A percentile compares a stretch with the other conserved stretches of the same genome.
These are phyloP conservation scores for Campylomormyrus numenius DNA, from an alignment of 2,113 vertebrate species.

Conservation along the genomic window DNA sequence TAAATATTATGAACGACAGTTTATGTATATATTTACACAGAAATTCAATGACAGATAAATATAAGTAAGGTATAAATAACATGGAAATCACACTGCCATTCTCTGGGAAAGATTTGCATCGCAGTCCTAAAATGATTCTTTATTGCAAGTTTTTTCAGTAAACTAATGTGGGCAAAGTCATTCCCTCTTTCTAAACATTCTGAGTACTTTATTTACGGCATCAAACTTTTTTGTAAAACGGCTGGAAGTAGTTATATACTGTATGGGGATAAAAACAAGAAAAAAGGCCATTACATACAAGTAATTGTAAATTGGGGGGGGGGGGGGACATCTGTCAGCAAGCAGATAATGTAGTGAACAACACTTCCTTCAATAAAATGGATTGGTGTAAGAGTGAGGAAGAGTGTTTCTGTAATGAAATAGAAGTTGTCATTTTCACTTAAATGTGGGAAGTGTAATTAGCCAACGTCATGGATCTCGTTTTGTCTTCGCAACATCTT, in stretches of 20 bases:
- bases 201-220: constrained; percentile 39
- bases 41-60: not conserved
- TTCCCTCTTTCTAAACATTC: constrained; percentile 22
- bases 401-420: not conserved
- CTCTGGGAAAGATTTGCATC: not conserved
- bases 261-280: not conserved
- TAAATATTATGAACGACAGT: not conserved
- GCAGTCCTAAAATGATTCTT: constrained; percentile 14
- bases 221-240: constrained; percentile 46
- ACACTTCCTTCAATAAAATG: not conserved
- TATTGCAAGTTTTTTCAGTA: constrained; percentile 39
- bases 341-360: not conserved
- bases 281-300: not conserved
- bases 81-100: not conserved
- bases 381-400: not conserved
- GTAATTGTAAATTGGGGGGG: not conserved
- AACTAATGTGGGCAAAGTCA: constrained; percentile 28
- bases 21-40: not conserved
- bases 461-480: not conserved
- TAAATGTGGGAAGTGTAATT: not conserved
- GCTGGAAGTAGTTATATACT: constrained; percentile 37
- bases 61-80: not conserved
- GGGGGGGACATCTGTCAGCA: not conserved
- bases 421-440: not conserved
- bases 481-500: not conserved